These are phyloP conservation scores for Elysia crispata DNA, from an alignment of 2,888 invertebrate species.

Conservation along the genomic window DNA sequence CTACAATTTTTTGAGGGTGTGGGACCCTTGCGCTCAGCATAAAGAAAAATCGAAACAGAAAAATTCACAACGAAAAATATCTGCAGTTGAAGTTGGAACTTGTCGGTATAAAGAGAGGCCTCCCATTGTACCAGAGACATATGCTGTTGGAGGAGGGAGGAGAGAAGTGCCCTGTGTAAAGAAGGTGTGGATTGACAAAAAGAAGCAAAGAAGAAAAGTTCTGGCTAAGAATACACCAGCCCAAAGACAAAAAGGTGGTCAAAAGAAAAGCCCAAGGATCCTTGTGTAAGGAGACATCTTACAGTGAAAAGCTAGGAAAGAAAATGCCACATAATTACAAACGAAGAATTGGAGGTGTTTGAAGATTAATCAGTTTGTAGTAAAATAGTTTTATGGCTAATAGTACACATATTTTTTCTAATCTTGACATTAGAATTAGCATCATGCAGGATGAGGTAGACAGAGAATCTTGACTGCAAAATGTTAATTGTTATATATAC, in stretches of 20 bases:
- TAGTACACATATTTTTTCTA: too few species aligned
- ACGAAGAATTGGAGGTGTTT: not conserved
- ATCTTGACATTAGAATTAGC: too few species aligned
- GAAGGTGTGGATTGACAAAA: slow-evolving; percentile 3
- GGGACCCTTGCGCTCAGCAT: not conserved
- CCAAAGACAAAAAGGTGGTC: not conserved
- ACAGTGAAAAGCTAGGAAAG: slow-evolving; percentile 3
- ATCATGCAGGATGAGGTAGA: too few species aligned
- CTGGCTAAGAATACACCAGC: slow-evolving; percentile 16
- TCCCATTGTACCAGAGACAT: slow-evolving; percentile 5
- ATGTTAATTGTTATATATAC: too few species aligned
- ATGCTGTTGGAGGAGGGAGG: not conserved
- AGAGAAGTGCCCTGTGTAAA: not conserved
- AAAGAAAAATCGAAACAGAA: not conserved
- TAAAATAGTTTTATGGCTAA: too few species aligned
- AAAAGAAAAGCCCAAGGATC: not conserved
- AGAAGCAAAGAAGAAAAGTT: slow-evolving; percentile 22
- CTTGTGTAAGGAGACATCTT: slow-evolving; percentile 10
- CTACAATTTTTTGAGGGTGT: slow-evolving; percentile 9
- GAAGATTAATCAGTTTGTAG: too few species aligned
- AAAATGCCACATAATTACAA: slow-evolving; percentile 14
- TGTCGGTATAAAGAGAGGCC: not conserved
- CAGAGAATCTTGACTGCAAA: too few species aligned
- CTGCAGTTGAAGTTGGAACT: not conserved
- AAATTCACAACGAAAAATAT: not conserved